Base-by-base conservation (phyloP, 2,113 vertebrate genomes). In the Cheilinus undulatus region DNA sequence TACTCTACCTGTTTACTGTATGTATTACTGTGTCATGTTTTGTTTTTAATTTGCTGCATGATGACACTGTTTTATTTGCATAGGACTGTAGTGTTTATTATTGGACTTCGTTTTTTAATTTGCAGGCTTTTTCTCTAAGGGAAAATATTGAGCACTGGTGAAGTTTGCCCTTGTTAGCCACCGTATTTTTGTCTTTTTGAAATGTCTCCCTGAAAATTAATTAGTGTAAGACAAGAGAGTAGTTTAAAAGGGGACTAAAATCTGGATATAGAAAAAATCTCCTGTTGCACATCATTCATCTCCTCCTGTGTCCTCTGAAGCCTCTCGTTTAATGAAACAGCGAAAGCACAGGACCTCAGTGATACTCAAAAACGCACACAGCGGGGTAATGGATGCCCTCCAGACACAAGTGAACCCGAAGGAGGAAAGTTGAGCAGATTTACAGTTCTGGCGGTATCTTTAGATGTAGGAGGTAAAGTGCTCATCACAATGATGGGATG, bases 401-500 rank as follows among this genome's bases (percentile, higher is more conserved):
- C 7, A 36, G 54, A 65, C 64, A 78, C 68, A 83, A 67, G 75
- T 75, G 71, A 82, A 78, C 65, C 70, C 36, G n/a, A 75, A 76
- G 64, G 59, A 71, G 68, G 61, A 72, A 76, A 85, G 77, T 74
- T 73, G 72, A 77, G 46, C 46, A 89, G 85, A 88, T 89, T 90
- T 90, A 85, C 79, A 66, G 71, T 80, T 85, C 67, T 26, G 67
- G 76, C 73, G 28, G 20, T 76, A 73, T 78, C 69, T 81, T 88
- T 64, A 75, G 79, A 78, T 81, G 73, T 60, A 57, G 70, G 73
- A 88, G 66, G 66, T 45, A 68, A 46, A 76, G 84, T 50, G 67
- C 73, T 85, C 83, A 67, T 91, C 86, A 76, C 65, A 71, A 67
- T 86, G 86, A 83, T 78, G 72, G 76, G 81, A 77, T 92, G 85